phyloP scores from a whole-genome alignment of 2,113 vertebrate genomes.

The Colius striatus region DNA sequence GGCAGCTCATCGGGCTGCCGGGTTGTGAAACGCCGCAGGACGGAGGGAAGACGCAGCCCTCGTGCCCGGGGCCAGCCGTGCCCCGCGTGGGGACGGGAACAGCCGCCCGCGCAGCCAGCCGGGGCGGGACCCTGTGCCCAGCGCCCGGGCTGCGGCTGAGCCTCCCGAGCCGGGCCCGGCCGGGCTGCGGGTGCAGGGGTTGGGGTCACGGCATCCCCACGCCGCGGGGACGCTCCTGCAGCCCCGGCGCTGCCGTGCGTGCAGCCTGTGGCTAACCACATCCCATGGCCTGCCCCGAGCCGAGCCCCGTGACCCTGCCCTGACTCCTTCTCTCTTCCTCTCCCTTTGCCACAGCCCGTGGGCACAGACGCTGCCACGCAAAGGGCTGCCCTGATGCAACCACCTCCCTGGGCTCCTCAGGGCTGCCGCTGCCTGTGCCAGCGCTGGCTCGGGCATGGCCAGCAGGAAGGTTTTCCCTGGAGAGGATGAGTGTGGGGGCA shows the following conservation, averaged over 20 bases:
- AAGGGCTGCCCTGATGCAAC: neutral
- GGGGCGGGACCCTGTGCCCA: neutral
- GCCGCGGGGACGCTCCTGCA: neutral
- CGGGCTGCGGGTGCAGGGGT: neutral
- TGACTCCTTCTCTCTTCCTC: slow-evolving; percentile 57
- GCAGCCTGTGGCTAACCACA: slow-evolving; percentile 70
- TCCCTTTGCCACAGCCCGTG: slow-evolving; percentile 29
- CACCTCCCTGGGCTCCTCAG: accelerated
- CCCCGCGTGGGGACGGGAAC: neutral
- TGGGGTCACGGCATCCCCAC: neutral
- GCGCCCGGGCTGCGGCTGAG: neutral
- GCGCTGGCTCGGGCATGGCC: accelerated
- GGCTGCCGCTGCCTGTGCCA: neutral
- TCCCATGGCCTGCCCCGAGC: slow-evolving; percentile 63
- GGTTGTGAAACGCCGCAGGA: neutral
- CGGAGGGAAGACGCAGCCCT: neutral
- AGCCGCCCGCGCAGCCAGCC: neutral
- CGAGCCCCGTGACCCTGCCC: slow-evolving; percentile 19
- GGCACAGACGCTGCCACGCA: neutral
- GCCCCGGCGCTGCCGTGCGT: neutral
- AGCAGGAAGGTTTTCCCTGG: neutral
- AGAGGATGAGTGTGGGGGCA: neutral
- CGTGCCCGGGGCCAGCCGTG: accelerated
- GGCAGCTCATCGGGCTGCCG: neutral
- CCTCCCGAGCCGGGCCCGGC: neutral